These are phyloP conservation scores for Lipophrys pholis DNA, from an alignment of 2,113 vertebrate genomes.

Conservation along the genomic window DNA sequence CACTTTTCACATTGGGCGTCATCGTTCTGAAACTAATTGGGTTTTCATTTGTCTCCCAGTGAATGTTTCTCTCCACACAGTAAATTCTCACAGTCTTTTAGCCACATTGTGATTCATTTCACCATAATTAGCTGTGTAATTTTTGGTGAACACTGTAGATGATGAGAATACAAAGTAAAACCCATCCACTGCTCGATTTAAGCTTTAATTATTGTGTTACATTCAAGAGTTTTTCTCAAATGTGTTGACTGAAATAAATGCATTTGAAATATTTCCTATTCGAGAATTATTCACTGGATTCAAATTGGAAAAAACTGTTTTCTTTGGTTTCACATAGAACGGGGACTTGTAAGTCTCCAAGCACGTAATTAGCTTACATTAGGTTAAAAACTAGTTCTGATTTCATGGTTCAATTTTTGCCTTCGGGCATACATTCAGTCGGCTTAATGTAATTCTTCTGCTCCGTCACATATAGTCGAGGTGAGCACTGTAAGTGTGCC, in stretches of 20 bases:
- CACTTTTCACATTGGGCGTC: neutral
- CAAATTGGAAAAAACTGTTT: neutral
- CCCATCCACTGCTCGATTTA: neutral
- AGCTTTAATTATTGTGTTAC: neutral
- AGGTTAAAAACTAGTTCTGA: constrained; percentile 7
- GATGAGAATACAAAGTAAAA: neutral
- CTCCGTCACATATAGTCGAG: neutral
- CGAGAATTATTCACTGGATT: neutral
- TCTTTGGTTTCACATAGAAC: neutral
- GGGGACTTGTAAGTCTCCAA: constrained; percentile 1
- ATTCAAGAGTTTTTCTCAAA: neutral
- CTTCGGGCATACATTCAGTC: constrained; percentile 5
- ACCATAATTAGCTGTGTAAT: neutral
- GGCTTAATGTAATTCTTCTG: neutral
- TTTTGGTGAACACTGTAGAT: neutral
- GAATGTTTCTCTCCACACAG: constrained; percentile 1
- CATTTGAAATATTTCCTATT: neutral
- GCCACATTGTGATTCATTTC: neutral
- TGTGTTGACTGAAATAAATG: neutral
- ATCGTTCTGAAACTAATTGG: constrained; percentile 22
- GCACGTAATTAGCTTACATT: constrained; percentile 29
- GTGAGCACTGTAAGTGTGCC: neutral
- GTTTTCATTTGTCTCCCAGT: constrained; percentile 16
- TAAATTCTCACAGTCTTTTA: neutral
- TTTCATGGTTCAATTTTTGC: constrained; percentile 29